These are phyloP conservation scores for Drosophila affinis DNA, from an alignment of 2,888 invertebrate genomes.

Conservation along the genomic window DNA sequence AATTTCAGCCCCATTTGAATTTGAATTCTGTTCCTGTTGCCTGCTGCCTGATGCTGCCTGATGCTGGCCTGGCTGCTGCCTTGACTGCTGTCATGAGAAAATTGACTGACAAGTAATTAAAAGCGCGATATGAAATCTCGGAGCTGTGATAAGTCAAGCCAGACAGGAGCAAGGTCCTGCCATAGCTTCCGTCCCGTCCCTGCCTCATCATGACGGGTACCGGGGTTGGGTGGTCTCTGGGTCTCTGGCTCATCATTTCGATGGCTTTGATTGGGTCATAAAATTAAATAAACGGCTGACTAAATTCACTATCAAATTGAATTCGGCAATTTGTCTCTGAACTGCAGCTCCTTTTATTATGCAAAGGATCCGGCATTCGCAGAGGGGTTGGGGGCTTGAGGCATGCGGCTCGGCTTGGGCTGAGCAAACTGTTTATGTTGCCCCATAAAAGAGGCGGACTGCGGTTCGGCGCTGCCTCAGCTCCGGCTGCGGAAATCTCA, in stretches of 20 bases:
- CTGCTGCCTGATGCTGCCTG: constrained; percentile 14
- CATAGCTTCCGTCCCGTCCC: background rate
- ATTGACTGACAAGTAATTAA: constrained; percentile 74
- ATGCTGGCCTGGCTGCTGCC: constrained; percentile 21
- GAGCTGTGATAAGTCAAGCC: constrained; percentile 15
- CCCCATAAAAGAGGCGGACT: constrained; percentile 55
- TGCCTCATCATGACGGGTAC: background rate
- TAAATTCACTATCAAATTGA: constrained; percentile 77
- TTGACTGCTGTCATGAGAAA: constrained; percentile 35
- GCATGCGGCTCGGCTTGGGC: background rate
- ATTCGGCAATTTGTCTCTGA: constrained; percentile 75
- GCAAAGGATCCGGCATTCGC: constrained; percentile 44
- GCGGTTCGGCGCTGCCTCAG: constrained; percentile 31
- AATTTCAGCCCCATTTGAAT: constrained; percentile 44
- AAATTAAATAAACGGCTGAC: constrained; percentile 73
- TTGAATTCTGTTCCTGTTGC: constrained; percentile 45
- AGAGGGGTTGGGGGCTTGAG: background rate
- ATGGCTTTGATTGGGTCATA: constrained; percentile 54
- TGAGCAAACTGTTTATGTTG: constrained; percentile 61
- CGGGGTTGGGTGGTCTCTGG: background rate
- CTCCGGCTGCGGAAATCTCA: constrained; percentile 59
- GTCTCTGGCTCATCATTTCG: constrained; percentile 18
- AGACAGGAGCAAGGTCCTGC: background rate
- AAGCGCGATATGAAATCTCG: constrained; percentile 38
- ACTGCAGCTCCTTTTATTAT: constrained; percentile 63